Evolutionary conservation across 2,797 vertebrate species (phyloP), one percentile per base, ranked within the genome.

Genomic region (Sebastes kiyomatsui): DNA sequence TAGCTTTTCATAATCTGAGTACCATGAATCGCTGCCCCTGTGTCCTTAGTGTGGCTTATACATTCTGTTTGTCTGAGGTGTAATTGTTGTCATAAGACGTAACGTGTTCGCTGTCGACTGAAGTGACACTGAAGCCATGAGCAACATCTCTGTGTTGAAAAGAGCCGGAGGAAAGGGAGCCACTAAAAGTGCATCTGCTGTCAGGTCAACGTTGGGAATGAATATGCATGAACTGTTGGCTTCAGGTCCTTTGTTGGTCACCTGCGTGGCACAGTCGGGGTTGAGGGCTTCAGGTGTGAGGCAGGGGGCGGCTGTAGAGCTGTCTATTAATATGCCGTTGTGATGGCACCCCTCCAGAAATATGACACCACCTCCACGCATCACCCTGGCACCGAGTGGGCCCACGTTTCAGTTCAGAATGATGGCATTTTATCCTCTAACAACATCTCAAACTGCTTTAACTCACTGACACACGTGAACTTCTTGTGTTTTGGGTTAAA

Each of bases 221-320:
- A 95, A 95, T 95, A 94, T 95, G 90, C 75, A 95, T 93, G 88
- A 90, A 61, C 38, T 25, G 77, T 52, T 85, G 74, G 85, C 93
- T 90, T 64, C 68, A 20, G 92, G 92, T 90, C 78, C 82, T 90
- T 83, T 81, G 72, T 75, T 81, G 87, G 87, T 93, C 87, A 87
- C 86, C 86, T 90, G 86, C 27, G 42, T 85, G 83, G 88, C 90
- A 55, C 92, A 87, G 90, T 82, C 2, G 75, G 93, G 80, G 89
- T 80, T 52, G 75, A 82, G 82, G 90, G 80, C 86, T 88, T 87
- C 49, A 81, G 90, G 83, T 89, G 78, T 74, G 85, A 86, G 55
- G 67, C 81, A 30, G 77, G 73, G 78, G 85, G 7, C 42, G 79
- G 78, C 58, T 77, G 78, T 69, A 72, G 76, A 81, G 75, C 77